phyloP scores from a whole-genome alignment of 2,113 vertebrate genomes.

The Gymnocephalus cernua region DNA sequence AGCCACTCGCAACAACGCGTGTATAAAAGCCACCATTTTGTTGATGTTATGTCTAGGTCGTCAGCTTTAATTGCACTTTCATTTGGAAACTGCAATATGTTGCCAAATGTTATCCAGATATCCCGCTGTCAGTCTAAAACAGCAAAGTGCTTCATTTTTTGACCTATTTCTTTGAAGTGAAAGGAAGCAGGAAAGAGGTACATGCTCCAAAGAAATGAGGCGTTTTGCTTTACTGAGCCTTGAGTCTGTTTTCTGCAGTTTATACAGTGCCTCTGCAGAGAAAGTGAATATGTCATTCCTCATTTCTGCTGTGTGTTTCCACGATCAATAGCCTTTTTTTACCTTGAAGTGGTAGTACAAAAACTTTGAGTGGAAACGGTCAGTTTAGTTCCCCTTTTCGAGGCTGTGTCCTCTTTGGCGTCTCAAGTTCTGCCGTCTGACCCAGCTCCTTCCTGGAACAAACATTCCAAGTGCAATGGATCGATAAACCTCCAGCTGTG shows the following conservation, averaged over 20 bases:
- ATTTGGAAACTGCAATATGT: background rate
- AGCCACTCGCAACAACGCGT: background rate
- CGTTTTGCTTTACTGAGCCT: background rate
- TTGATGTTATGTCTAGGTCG: background rate
- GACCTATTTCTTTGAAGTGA: background rate
- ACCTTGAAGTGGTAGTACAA: background rate
- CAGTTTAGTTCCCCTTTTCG: slow-evolving; percentile 6
- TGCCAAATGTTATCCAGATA: slow-evolving; percentile 8
- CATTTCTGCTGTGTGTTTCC: background rate
- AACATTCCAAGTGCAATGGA: slow-evolving; percentile 42
- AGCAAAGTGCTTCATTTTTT: background rate
- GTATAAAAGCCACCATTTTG: background rate
- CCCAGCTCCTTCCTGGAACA: slow-evolving; percentile 54
- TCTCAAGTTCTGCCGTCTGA: slow-evolving; percentile 35
- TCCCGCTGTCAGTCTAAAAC: background rate
- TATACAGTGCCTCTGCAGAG: background rate
- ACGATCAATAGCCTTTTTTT: slow-evolving; percentile 6
- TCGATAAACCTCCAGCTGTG: slow-evolving; percentile 43
- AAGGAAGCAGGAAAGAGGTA: background rate
- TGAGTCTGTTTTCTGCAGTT: background rate
- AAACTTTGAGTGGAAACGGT: background rate
- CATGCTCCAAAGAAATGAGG: background rate
- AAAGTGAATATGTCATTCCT: background rate
- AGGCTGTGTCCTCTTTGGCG: slow-evolving; percentile 6
- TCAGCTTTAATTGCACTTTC: slow-evolving; percentile 4